phyloP scores from a whole-genome alignment of 2,888 invertebrate genomes.

The Piscicola geometra region DNA sequence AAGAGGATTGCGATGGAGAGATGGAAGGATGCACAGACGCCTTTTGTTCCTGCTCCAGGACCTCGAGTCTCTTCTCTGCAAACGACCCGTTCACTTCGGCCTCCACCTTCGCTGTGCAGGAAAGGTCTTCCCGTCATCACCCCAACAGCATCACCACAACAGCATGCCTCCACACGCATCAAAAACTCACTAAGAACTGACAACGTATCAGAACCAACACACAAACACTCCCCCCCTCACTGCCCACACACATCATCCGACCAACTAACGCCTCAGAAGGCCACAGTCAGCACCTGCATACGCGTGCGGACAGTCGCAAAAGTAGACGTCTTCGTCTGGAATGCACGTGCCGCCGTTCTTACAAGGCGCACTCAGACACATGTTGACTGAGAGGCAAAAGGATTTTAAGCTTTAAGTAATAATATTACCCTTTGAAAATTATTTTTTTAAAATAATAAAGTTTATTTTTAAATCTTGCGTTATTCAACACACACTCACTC shows the following conservation, averaged over 20 bases:
- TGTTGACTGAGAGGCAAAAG: constrained; percentile 77
- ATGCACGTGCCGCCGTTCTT: constrained; percentile 63
- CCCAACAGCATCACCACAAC: too few species aligned
- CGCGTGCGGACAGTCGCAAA: constrained; percentile 25
- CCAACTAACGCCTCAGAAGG: not conserved
- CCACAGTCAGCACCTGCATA: constrained; percentile 4
- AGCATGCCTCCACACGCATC: too few species aligned
- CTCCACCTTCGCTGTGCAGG: too few species aligned
- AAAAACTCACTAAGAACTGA: too few species aligned
- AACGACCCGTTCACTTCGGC: too few species aligned
- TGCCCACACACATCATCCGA: not conserved
- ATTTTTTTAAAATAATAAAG: too few species aligned
- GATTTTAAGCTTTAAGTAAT: too few species aligned
- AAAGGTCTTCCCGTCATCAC: too few species aligned
- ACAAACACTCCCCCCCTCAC: not conserved
- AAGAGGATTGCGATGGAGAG: not conserved
- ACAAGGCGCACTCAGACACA: constrained; percentile 74
- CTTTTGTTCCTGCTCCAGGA: not conserved
- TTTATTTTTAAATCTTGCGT: too few species aligned
- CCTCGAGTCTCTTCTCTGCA: not conserved
- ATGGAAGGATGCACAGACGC: not conserved
- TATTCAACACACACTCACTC: constrained; percentile 14
- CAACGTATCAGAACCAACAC: not conserved
- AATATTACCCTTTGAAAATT: too few species aligned
- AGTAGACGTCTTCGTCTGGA: constrained; percentile 27